Conservation (phyloP, 2,113 vertebrate genomes). For the Meriones unguiculatus region DNA sequence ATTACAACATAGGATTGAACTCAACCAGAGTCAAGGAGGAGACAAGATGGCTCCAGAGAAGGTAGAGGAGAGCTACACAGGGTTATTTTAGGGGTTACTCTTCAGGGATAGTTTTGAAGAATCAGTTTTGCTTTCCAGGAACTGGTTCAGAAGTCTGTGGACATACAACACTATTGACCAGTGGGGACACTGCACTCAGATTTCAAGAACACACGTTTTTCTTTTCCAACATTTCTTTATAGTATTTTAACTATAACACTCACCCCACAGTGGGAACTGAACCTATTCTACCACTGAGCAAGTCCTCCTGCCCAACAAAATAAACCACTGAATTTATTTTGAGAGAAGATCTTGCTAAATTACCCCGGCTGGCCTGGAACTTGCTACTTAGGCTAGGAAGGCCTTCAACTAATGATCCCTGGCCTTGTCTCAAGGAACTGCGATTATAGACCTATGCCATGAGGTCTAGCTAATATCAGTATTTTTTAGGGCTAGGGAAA, state of each 20-base stretch:
- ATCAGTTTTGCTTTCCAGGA: background rate
- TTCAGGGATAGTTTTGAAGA: conserved; percentile 1
- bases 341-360: background rate
- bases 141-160: background rate
- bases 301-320: background rate
- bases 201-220: background rate
- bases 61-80: background rate
- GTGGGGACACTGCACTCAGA: background rate
- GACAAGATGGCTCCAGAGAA: background rate
- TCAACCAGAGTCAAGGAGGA: background rate
- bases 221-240: background rate
- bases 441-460: background rate
- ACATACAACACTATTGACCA: background rate
- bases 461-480: no score
- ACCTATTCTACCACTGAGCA: background rate
- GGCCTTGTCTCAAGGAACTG: background rate
- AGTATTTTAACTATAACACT: background rate
- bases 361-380: background rate
- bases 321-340: background rate
- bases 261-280: background rate
- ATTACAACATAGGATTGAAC: background rate
- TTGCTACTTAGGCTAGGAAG: background rate
- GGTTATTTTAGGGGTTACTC: background rate
- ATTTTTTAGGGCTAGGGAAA: background rate
- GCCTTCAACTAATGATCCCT: background rate